Conservation (phyloP, 2,113 vertebrate species). For the Nesogale talazaci region DNA sequence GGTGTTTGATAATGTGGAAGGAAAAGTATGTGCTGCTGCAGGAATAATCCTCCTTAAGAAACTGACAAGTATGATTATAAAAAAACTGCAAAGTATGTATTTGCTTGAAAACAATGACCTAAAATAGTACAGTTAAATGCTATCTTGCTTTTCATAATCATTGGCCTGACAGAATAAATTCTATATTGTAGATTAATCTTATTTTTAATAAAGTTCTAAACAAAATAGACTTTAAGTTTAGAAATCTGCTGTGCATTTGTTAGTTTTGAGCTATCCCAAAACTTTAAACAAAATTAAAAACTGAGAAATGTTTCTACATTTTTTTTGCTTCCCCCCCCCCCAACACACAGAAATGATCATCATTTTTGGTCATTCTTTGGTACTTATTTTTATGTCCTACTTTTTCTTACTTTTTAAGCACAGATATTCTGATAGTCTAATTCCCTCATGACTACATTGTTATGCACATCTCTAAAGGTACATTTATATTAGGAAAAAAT, state of each 20-base stretch:
- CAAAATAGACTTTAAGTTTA: constrained; percentile 70
- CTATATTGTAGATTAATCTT: constrained; percentile 69
- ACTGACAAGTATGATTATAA: constrained; percentile 78
- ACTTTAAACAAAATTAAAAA: constrained; percentile 28
- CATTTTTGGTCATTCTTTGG: background rate
- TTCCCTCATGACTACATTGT: constrained; percentile 49
- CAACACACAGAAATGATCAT: constrained; percentile 11
- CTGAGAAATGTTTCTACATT: background rate
- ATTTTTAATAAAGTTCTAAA: constrained; percentile 66
- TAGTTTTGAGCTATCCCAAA: constrained; percentile 57
- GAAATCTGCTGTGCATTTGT: constrained; percentile 65
- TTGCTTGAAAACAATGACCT: constrained; percentile 69
- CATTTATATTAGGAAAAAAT: constrained; percentile 72
- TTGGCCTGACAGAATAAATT: constrained; percentile 69
- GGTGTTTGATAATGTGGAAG: constrained; percentile 73
- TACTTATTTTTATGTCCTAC: background rate
- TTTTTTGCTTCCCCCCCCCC: constrained; percentile 30
- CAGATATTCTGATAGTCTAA: constrained; percentile 18
- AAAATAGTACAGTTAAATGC: constrained; percentile 67
- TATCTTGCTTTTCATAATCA: constrained; percentile 65
- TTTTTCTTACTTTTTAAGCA: background rate
- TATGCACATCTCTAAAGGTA: constrained; percentile 77
- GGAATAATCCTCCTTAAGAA: constrained; percentile 75
- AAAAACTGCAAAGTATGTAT: constrained; percentile 76
- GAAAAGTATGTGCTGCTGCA: constrained; percentile 68